Base-by-base conservation (phyloP, 2,113 vertebrate genomes). In the Nyctibius bracteatus region DNA sequence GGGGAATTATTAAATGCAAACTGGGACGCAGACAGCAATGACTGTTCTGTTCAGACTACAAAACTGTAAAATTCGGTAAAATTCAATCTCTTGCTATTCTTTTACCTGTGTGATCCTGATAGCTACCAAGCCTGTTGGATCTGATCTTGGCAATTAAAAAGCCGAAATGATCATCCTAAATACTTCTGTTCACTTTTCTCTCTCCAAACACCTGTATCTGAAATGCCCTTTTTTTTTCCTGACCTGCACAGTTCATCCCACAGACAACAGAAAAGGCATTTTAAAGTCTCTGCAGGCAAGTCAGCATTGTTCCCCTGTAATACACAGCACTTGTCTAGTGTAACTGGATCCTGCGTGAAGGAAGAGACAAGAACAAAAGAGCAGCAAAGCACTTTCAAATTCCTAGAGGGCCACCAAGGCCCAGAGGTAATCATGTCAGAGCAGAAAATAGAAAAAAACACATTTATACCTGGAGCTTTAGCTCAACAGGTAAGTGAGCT, bases 361-460 rank as follows among this genome's bases (percentile, higher is more conserved):
- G 15, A 20, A 20, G 89, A 67, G 68, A 80, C 72, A 84, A 88
- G 57, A 61, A 83, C 80, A 41, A 47, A 25, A 25, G 15, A 70
- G 31, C 67, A 86, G 51, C n/a, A 72, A 94, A 94, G 63, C 46
- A 54, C 41, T 75, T 93, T 51, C 46, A 67, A 83, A 90, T 75
- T 92, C 71, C 81, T 77, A 70, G n/a, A 94, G 66, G 92, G 65
- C 23, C 73, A 89, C 82, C 78, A 87, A 94, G 77, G 88, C 91
- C 89, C 84, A 89, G 33, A 84, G 68, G 77, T 92, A 92, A 96
- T 84, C 47, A 74, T 14, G 18, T 68, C 77, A 67, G 82, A 91
- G n/a, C 33, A 91, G 28, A 33, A 91, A 70, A 71, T 0, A 46
- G 28, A 59, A 94, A 51, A 58, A 77, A 67, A 6, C 46, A 70